phyloP scores from a whole-genome alignment of 2,797 vertebrate species.

The Falco columbarius region DNA sequence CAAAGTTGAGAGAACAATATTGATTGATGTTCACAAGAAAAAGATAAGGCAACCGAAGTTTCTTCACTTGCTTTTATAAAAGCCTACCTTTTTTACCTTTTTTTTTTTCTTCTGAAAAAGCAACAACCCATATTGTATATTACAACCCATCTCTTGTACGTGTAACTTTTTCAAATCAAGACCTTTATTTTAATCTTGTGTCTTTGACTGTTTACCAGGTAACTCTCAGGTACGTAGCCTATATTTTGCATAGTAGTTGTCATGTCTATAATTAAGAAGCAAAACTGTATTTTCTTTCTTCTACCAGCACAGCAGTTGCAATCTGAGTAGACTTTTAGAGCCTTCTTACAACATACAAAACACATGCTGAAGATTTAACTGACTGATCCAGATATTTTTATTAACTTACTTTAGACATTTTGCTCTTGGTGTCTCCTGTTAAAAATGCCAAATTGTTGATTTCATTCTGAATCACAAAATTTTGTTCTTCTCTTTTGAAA shows the following conservation, averaged over 20 bases:
- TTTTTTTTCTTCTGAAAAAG: neutral
- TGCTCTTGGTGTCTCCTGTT: slow-evolving; percentile 97
- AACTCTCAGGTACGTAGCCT: neutral
- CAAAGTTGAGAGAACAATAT: neutral
- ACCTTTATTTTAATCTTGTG: neutral
- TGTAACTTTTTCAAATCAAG: neutral
- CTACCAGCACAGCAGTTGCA: neutral
- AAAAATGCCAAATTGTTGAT: slow-evolving; percentile 99
- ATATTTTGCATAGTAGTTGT: neutral
- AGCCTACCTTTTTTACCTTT: neutral
- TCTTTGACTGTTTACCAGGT: neutral
- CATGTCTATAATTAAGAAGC: neutral
- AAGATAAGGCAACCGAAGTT: neutral
- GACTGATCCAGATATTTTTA: neutral
- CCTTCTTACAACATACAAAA: neutral
- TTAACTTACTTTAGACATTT: slow-evolving; percentile 94
- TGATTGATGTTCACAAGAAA: neutral
- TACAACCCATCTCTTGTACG: neutral
- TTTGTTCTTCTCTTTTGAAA: slow-evolving; percentile 99
- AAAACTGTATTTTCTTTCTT: neutral
- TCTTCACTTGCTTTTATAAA: neutral
- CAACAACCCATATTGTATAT: neutral
- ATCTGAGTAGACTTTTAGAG: neutral
- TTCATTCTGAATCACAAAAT: slow-evolving; percentile 99
- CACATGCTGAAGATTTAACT: neutral